Evolutionary conservation across 30 jellyfish, hydroid and myxozoan species (phyloP), one percentile per base, ranked within the genome.

Genomic region (Pelagia noctiluca): DNA sequence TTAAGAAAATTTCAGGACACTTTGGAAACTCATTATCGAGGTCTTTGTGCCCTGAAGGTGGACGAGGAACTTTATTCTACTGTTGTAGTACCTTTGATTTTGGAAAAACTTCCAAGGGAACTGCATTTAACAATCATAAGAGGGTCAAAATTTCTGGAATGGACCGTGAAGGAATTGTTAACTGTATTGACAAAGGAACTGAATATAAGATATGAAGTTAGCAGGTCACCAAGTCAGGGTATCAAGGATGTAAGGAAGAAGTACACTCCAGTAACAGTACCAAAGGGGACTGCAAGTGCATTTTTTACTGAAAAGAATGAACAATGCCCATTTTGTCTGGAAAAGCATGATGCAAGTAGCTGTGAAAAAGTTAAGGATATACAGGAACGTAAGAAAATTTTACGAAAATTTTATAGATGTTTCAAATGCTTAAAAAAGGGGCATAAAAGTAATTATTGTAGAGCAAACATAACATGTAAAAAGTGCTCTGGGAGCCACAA

Each of bases 281-380:
- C 42, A 46, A 76, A 61, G 30, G 78, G 78, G 28, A 79, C 90
- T 26, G 90, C 82, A 19, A 60, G 73, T 61, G 82, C 90, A 34
- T 79, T 79, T 63, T 50, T 50, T 22, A 76, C 78, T 19, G 78
- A 29, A 57, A 50, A 26, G 4, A 80, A 31, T 0, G 54, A 52
- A 5, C 35, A 22, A 50, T 76, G 81, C 18, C 66, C 78, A 1
- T 76, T 50, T 32, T 76, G 88, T 36, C 57, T 62, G 48, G 82
- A 71, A 38, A 46, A 1, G 53, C 90, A 62, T 63, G 71, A 33
- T 11, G 72, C 36, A 37, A 38, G 63, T 22, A 57, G 35, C 49
- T 62, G 90, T 24, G 22, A 0, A 49, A 33, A 61, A 26, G 77
- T 61, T 1, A 38, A 61, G 52, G 7, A 46, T 21, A 5, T 35